Evolutionary conservation across 1,140 invertebrate genomes (phyloP).

Genomic region (Heliconius nattereri): DNA sequence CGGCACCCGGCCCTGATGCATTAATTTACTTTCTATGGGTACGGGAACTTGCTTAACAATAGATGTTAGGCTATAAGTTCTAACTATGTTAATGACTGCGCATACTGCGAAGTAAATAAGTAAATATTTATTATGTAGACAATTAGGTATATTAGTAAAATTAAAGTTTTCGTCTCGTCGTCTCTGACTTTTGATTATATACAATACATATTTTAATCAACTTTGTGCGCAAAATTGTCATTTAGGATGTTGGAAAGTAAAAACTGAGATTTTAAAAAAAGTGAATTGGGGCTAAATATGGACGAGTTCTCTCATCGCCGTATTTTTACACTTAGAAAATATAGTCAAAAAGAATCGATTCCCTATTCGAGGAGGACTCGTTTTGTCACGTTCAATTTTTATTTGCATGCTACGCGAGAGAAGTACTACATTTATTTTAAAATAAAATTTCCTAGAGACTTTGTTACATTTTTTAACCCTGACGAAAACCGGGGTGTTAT

Average conservation of each 20-base stretch:
- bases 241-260: neutral
- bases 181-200: too few relatives aligned
- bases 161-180: too few relatives aligned
- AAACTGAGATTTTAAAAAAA: neutral
- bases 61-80: too few relatives aligned
- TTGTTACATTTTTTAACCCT: neutral
- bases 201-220: too few relatives aligned
- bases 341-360: constrained; percentile 16
- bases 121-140: too few relatives aligned
- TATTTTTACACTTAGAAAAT: constrained; percentile 11
- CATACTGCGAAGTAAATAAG: too few relatives aligned
- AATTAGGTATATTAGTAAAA: too few relatives aligned
- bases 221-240: too few relatives aligned
- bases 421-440: constrained; percentile 1
- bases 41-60: neutral
- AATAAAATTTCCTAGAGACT: neutral
- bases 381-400: constrained; percentile 13
- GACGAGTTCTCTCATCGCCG: neutral
- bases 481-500: too few relatives aligned
- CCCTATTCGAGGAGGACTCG: constrained; percentile 1
- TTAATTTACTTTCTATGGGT: neutral
- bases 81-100: too few relatives aligned
- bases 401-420: constrained; percentile 11
- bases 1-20: neutral
- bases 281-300: neutral